Conservation (phyloP, 2,113 vertebrate genomes). For the Chitala chitala region DNA sequence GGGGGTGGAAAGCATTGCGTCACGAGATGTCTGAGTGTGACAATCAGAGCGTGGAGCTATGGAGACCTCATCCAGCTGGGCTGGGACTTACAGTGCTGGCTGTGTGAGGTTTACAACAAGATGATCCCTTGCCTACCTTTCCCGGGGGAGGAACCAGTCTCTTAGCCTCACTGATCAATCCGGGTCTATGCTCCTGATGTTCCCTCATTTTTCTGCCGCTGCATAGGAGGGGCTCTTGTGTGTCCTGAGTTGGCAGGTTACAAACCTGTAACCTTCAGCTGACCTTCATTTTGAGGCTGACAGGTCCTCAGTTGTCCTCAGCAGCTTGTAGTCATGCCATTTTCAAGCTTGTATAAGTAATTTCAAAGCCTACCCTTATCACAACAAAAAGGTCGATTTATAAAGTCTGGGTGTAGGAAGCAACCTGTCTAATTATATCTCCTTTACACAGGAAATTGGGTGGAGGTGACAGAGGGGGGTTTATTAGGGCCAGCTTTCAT, state of each 20-base stretch:
- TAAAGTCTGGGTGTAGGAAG: not conserved
- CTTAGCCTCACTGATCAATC: not conserved
- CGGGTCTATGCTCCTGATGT: no score
- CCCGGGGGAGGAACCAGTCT: not conserved
- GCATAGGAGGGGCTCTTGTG: not conserved
- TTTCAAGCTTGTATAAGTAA: not conserved
- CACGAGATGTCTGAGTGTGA: constrained; percentile 23
- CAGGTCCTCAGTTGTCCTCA: not conserved
- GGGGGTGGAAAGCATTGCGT: not conserved
- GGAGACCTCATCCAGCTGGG: not conserved
- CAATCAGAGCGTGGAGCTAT: constrained; percentile 20
- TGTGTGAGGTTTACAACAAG: not conserved
- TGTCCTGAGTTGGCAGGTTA: not conserved
- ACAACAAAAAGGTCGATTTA: not conserved
- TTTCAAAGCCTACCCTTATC: not conserved
- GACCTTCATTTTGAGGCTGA: not conserved
- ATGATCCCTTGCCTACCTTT: not conserved
- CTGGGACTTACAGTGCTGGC: constrained; percentile 24
- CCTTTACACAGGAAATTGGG: not conserved
- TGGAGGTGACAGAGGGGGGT: not conserved
- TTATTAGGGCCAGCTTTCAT: not conserved
- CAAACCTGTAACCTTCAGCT: not conserved
- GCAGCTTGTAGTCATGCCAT: not conserved
- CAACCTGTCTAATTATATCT: no score
- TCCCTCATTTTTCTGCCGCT: not conserved